Conservation (phyloP, 2,888 invertebrate genomes). For the Tyria jacobaeae region DNA sequence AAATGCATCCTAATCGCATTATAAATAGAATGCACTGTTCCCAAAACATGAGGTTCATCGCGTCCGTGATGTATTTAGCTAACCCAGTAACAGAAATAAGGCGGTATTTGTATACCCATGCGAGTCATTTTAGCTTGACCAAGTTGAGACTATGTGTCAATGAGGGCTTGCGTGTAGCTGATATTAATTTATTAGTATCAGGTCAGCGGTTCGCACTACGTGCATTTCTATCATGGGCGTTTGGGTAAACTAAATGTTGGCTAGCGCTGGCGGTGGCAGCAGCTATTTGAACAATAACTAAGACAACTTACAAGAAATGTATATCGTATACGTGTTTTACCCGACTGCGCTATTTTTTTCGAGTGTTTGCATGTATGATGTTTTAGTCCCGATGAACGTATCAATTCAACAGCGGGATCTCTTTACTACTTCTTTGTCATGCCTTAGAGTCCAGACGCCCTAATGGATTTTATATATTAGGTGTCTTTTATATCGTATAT, state of each 20-base stretch:
- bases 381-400: too few relatives aligned
- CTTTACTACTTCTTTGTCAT: too few relatives aligned
- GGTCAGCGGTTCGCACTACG: conserved; percentile 45
- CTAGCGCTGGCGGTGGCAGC: neutral
- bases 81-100: neutral
- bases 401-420: too few relatives aligned
- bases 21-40: neutral
- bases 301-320: neutral
- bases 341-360: too few relatives aligned
- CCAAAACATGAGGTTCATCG: conserved; percentile 3
- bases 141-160: conserved; percentile 15
- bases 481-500: too few relatives aligned
- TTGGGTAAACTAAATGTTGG: conserved; percentile 8
- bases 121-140: conserved; percentile 21
- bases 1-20: conserved; percentile 14
- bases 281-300: conserved; percentile 1
- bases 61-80: conserved; percentile 10
- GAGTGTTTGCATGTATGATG: too few relatives aligned
- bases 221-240: conserved; percentile 40
- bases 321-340: neutral
- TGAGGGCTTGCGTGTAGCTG: conserved; percentile 30
- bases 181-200: conserved; percentile 51
- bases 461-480: too few relatives aligned
- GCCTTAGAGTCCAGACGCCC: too few relatives aligned
- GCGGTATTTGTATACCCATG: neutral